Evolutionary conservation across 2,888 invertebrate genomes (phyloP).

Genomic region (Hermaeophaga mercurialis): DNA sequence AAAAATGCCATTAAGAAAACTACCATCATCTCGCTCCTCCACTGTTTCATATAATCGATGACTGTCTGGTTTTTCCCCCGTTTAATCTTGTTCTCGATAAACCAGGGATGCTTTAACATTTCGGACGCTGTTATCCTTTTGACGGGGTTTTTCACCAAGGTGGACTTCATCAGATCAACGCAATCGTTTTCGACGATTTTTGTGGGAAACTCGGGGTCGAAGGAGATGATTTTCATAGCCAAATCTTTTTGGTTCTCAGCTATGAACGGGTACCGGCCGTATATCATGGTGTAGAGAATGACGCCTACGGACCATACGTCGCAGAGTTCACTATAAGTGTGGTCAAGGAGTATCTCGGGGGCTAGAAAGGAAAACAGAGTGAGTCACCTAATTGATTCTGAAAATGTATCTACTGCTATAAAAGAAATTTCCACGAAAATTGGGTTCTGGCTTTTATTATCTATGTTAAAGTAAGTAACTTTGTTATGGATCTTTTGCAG

Average conservation of each 20-base stretch:
- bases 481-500: too few relatives aligned
- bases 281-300: slow-evolving; percentile 60
- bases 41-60: slow-evolving; percentile 58
- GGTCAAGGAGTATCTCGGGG: slow-evolving; percentile 62
- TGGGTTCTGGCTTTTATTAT: too few relatives aligned
- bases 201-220: slow-evolving; percentile 44
- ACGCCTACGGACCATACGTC: slow-evolving; percentile 66
- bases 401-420: too few relatives aligned
- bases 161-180: slow-evolving; percentile 56
- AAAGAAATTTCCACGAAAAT: too few relatives aligned
- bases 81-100: slow-evolving; percentile 42
- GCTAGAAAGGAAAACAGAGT: too few relatives aligned
- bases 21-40: slow-evolving; percentile 54
- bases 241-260: slow-evolving; percentile 49
- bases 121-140: slow-evolving; percentile 61
- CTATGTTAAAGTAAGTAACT: too few relatives aligned
- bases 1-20: too few relatives aligned
- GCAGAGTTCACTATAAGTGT: slow-evolving; percentile 64
- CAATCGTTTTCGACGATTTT: slow-evolving; percentile 47
- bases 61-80: slow-evolving; percentile 51
- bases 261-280: slow-evolving; percentile 54
- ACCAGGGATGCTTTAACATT: slow-evolving; percentile 60
- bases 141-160: slow-evolving; percentile 61
- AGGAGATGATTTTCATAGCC: slow-evolving; percentile 48
- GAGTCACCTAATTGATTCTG: too few relatives aligned